These are phyloP conservation scores for Hydrochoerus hydrochaeris DNA, from an alignment of 2,113 vertebrate genomes.

Conservation along the genomic window DNA sequence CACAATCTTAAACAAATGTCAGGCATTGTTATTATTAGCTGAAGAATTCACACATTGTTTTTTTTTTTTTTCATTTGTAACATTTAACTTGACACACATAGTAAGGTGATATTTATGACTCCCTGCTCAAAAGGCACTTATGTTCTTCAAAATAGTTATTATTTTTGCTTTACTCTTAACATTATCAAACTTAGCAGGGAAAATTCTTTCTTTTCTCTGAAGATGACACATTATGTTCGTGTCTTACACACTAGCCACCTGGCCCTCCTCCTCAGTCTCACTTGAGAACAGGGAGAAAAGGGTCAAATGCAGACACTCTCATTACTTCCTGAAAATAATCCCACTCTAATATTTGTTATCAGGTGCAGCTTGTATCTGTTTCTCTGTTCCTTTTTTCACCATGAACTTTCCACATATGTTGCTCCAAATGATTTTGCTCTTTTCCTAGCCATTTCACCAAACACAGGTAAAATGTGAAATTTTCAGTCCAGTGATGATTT, in stretches of 20 bases:
- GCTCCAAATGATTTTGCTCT: neutral
- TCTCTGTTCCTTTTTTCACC: neutral
- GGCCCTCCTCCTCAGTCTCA: neutral
- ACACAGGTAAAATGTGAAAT: neutral
- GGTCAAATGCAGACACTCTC: neutral
- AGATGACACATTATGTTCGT: neutral
- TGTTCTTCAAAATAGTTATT: neutral
- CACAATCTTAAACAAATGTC: neutral
- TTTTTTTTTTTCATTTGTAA: neutral
- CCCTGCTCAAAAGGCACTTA: neutral
- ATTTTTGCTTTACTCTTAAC: conserved; percentile 21
- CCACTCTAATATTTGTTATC: neutral
- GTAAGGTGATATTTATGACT: neutral
- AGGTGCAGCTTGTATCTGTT: neutral
- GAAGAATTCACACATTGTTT: neutral
- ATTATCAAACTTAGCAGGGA: neutral
- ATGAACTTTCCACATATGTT: neutral
- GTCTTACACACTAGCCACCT: neutral
- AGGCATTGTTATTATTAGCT: neutral
- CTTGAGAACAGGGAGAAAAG: neutral
- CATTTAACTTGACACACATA: neutral
- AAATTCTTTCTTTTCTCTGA: neutral
- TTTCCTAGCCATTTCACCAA: neutral
- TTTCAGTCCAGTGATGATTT: neutral
- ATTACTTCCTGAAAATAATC: neutral